Base-by-base conservation (phyloP, 2,797 vertebrate species). In the Erethizon dorsatum region DNA sequence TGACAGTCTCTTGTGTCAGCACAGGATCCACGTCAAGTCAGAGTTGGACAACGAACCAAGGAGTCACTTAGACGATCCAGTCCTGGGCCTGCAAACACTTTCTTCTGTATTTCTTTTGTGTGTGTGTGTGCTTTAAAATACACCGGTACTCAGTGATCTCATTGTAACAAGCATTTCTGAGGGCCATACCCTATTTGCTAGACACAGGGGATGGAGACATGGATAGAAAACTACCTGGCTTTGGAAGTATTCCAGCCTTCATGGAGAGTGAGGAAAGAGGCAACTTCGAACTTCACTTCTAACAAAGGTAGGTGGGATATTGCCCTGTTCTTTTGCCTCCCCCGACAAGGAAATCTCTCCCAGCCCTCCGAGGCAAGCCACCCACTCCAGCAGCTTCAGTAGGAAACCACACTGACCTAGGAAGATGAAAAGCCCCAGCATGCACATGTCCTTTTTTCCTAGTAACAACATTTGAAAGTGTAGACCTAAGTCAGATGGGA, bases 381-480 rank as follows among this genome's bases (percentile, higher is more conserved):
- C 18, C 20, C 20, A 86, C 13, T 71, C 82, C 83, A 69, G 77
- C 31, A 90, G 37, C 82, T 63, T 90, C 17, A 6, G 20, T 20
- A 8, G 10, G 63, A 33, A 88, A 79, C 37, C 75, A 1, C 61
- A 18, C 33, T 56, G 73, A 13, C 86, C 83, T 0, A 14, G 79
- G 67, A 97, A 95, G 88, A 95, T 78, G 93, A 95, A 96, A 85
- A 96, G 85, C 69, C 95, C 83, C 67, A 14, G 31, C 11, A 2
- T 41, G 45, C 31, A n/a, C 91, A 90, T 86, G 97, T 85, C 83
- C 94, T 90, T 59, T 94, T 96, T 86, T 93, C 89, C 88, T 80
- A 88, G 87, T 71, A 94, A 7, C 61, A 33, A 9, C n/a, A 50
- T 92, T 82, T 95, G 94, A 78, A 92, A 83, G 63, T 18, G 28